These are phyloP conservation scores for Apoda limacodes DNA, from an alignment of 2,888 invertebrate species.

Conservation along the genomic window DNA sequence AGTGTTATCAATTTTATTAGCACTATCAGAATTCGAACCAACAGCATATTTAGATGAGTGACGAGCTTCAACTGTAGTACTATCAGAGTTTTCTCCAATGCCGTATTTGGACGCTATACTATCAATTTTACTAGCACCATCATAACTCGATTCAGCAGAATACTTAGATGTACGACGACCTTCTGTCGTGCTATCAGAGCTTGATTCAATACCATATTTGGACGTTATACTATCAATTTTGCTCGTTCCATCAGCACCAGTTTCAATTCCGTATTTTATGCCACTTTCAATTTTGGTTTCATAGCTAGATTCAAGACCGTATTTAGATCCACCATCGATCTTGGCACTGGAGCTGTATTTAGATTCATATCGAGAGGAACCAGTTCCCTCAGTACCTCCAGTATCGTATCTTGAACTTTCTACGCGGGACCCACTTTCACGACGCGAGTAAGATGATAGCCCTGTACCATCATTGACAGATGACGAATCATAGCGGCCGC, in stretches of 20 bases:
- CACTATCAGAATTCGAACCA: conserved; percentile 40
- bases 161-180: conserved; percentile 21
- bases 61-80: conserved; percentile 25
- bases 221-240: conserved; percentile 43
- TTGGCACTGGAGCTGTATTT: conserved; percentile 1
- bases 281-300: conserved; percentile 28
- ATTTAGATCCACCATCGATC: conserved; percentile 24
- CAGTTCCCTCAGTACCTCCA: conserved; percentile 42
- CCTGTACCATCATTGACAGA: conserved; percentile 40
- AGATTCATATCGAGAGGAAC: conserved; percentile 29
- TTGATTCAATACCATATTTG: conserved; percentile 45
- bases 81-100: conserved; percentile 26
- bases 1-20: conserved; percentile 19
- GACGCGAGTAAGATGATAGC: conserved; percentile 40
- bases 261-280: conserved; percentile 25
- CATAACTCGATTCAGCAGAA: conserved; percentile 22
- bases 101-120: conserved; percentile 9
- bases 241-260: conserved; percentile 29
- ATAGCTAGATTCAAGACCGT: conserved; percentile 32
- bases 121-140: conserved; percentile 14
- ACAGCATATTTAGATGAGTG: conserved; percentile 41
- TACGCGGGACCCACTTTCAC: conserved; percentile 48
- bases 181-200: conserved; percentile 23
- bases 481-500: conserved; percentile 52
- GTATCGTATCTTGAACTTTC: conserved; percentile 40